Percentiles rank a stretch among this genome's conserved stretches.
phyloP scores from a whole-genome alignment of 2,888 invertebrate genomes.

The Parnassius glacialis region DNA sequence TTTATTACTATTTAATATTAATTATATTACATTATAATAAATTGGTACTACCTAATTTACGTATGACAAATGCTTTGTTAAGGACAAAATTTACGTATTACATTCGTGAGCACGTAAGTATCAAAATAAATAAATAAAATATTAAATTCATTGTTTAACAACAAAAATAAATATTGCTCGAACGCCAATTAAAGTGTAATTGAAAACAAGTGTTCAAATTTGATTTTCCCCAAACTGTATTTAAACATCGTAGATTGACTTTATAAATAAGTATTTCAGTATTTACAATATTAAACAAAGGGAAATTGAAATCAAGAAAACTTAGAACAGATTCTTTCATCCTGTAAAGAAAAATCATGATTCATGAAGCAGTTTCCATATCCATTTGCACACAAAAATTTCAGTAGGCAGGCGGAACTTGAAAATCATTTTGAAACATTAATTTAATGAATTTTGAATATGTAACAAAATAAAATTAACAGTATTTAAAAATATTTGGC shows the following conservation, averaged over 20 bases:
- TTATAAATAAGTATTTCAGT: constrained; percentile 42
- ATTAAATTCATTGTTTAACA: constrained; percentile 48
- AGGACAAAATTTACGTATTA: constrained; percentile 71
- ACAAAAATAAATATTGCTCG: constrained; percentile 48
- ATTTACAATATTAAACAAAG: constrained; percentile 67
- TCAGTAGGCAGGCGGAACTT: constrained; percentile 46
- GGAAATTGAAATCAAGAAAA: constrained; percentile 51
- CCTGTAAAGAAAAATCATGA: constrained; percentile 30
- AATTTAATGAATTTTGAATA: constrained; percentile 36
- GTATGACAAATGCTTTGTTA: constrained; percentile 75
- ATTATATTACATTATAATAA: constrained; percentile 77
- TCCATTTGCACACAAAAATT: constrained; percentile 28
- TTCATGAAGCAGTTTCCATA: constrained; percentile 34
- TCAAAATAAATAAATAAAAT: constrained; percentile 65
- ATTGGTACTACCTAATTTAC: constrained; percentile 79
- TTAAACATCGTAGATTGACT: constrained; percentile 37
- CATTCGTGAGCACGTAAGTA: constrained; percentile 66
- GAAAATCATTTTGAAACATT: constrained; percentile 39
- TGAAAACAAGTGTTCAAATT: constrained; percentile 62
- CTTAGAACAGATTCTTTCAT: constrained; percentile 65
- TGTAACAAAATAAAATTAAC: constrained; percentile 41
- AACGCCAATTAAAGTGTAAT: constrained; percentile 44
- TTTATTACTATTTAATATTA: constrained; percentile 65
- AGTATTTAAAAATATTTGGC: constrained; percentile 55
- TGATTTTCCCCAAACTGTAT: constrained; percentile 36